Percentiles rank a stretch among this genome's conserved stretches.
phyloP scores from a whole-genome alignment of 2,113 vertebrate genomes.

The Sitta europaea region DNA sequence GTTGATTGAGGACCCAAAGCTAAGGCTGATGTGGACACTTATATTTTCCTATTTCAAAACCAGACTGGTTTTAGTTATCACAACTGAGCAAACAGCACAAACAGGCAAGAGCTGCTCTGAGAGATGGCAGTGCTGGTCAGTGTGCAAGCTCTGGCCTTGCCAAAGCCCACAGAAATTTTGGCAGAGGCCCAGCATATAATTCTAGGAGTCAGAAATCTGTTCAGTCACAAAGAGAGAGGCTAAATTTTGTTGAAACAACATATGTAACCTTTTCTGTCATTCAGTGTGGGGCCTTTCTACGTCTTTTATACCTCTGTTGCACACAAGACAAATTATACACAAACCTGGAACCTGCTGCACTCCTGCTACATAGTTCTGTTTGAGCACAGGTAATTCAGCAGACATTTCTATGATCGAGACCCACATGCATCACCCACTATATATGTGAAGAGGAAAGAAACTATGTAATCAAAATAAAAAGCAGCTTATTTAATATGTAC shows the following conservation, averaged over 20 bases:
- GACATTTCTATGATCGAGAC: background rate
- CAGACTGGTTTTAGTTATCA: background rate
- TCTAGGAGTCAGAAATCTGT: background rate
- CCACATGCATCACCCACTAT: background rate
- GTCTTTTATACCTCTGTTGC: background rate
- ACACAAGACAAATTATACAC: background rate
- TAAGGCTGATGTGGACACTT: background rate
- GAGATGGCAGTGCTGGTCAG: background rate
- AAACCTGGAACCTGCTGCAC: background rate
- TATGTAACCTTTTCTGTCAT: background rate
- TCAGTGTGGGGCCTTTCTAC: background rate
- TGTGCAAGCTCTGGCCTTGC: background rate
- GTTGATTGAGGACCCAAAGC: background rate
- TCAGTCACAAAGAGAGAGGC: background rate
- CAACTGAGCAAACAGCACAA: background rate
- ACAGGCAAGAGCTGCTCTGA: background rate
- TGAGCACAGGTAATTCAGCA: background rate
- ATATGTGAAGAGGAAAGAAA: background rate
- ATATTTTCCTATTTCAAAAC: background rate
- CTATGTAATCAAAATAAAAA: background rate
- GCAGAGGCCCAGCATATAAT: background rate
- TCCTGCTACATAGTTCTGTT: rapidly evolving
- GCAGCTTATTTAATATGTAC: background rate
- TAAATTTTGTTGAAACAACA: background rate
- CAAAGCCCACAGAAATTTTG: conserved; percentile 6